These are phyloP conservation scores for Balearica regulorum DNA, from an alignment of 2,797 vertebrate species.

Conservation along the genomic window DNA sequence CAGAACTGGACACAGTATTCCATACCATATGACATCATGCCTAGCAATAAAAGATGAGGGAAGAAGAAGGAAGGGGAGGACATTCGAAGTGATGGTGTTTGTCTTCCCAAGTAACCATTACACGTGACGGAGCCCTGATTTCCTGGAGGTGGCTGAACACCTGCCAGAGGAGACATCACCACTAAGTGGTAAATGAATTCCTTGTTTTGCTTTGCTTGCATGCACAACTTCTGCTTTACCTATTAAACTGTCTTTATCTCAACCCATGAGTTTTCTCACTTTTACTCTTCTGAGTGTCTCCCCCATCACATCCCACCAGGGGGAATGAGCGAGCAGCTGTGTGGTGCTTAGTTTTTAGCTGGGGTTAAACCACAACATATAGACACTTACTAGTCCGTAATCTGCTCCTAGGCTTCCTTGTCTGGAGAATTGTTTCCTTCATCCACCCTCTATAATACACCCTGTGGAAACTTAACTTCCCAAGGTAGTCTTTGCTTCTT, in stretches of 20 bases:
- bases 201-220: not conserved
- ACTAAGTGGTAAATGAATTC: not conserved
- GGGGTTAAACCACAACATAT: accelerated
- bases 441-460: not conserved
- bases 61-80: accelerated
- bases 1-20: not conserved
- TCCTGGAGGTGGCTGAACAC: not conserved
- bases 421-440: not conserved
- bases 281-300: not conserved
- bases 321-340: accelerated
- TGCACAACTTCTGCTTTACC: accelerated
- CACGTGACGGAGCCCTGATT: accelerated
- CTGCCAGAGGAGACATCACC: not conserved
- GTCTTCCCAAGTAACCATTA: not conserved
- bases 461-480: not conserved
- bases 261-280: not conserved
- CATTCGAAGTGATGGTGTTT: accelerated
- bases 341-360: not conserved
- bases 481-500: not conserved
- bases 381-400: not conserved
- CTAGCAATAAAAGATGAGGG: not conserved
- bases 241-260: not conserved
- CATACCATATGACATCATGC: not conserved
- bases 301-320: accelerated
- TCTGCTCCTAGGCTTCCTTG: not conserved